Conservation (phyloP, 2,797 vertebrate species). For the Podarcis lilfordi region DNA sequence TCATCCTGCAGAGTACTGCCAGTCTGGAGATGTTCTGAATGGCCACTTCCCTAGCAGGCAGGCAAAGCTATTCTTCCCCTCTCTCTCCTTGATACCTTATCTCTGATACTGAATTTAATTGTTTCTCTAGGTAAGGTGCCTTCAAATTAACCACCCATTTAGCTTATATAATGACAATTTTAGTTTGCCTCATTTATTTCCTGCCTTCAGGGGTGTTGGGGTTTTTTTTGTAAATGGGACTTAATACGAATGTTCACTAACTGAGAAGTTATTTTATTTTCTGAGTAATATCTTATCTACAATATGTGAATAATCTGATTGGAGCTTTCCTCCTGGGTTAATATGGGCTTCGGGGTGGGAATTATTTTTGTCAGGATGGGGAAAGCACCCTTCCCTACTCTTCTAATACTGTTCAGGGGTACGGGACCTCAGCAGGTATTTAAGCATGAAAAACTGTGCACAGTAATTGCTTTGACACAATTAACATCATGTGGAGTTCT, state of each 20-base stretch:
- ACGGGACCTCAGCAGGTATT: not conserved
- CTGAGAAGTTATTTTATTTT: not conserved
- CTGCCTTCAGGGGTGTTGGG: not conserved
- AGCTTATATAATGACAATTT: not conserved
- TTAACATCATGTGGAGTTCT: not conserved
- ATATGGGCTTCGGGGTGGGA: too few relatives aligned
- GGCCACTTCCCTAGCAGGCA: not conserved
- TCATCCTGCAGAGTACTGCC: too few relatives aligned
- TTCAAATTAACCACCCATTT: not conserved
- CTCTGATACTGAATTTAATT: not conserved
- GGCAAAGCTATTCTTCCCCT: too few relatives aligned
- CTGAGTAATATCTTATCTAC: not conserved
- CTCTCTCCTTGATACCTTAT: not conserved
- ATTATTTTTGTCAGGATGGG: not conserved
- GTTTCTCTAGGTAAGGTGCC: not conserved
- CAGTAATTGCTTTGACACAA: not conserved
- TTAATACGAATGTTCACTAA: too few relatives aligned
- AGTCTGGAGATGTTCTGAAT: not conserved
- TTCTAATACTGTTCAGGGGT: not conserved
- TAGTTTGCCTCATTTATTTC: not conserved
- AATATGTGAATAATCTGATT: not conserved
- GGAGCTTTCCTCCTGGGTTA: not conserved
- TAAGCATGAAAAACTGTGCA: not conserved
- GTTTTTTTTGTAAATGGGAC: not conserved
- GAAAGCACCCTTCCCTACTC: not conserved